Evolutionary conservation across 2,888 invertebrate genomes (phyloP), one percentile per base, ranked within the genome.

Genomic region (Saturnia japonica): DNA sequence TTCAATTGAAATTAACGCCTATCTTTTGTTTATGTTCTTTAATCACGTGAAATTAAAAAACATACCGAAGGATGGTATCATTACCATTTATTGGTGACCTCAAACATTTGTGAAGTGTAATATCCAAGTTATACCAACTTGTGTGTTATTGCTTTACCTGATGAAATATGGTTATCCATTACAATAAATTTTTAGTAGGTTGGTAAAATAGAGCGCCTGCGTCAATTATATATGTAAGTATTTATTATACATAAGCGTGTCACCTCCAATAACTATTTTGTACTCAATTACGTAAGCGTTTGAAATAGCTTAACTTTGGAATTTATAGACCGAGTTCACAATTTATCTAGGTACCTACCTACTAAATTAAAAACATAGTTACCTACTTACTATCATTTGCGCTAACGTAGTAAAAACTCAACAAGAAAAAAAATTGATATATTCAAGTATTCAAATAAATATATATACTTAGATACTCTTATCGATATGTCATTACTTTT

Each of bases 1-100:
- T 51, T 54, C 42, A 51, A 64, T 54, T 70, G 8, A 60, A 60
- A 60, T 69, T 64, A 66, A 51, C 64, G 3, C 40, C 34, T 64
- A 47, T 40, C 43, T 47, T 47, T 69, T 64, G 28, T 69, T 69
- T 69, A 51, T 64, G 22, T n/a, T 47, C 9, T 66, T 14, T 28
- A 14, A 60, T 60, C 25, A 60, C n/a, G n/a, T 60, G 28, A 1
- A 11, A 28, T 25, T 60, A 28, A 14, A 60, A 25, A 60, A 28
- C 11, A 25, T 51, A 51, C 19, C 19, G 1, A 51, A 51, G 16
- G 19, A 6, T 51, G 19, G 16, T 51, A 2, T 19, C 14, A 51
- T 51, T 19, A 19, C 6, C 19, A 19, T 28, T 6, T 28, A 60
- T 25, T 28, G 22, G n/a, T 54, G 54, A 54, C 22, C 54, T 19